Conservation (phyloP, 2,888 invertebrate species). For the Polyommatus icarus region DNA sequence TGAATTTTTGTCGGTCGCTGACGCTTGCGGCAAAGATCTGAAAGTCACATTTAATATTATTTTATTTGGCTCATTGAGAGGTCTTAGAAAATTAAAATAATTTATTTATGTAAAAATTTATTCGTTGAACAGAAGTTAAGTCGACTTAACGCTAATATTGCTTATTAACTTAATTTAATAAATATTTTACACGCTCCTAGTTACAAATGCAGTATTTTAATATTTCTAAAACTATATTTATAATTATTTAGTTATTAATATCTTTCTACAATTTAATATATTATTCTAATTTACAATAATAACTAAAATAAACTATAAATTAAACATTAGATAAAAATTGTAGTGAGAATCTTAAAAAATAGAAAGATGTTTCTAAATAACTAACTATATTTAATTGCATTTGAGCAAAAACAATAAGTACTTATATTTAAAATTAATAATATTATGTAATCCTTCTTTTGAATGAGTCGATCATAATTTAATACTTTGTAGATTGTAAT, state of each 20-base stretch:
- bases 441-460: background rate
- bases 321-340: background rate
- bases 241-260: background rate
- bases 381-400: background rate
- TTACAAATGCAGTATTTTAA: background rate
- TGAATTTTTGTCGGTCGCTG: too few species aligned
- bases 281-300: background rate
- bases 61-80: background rate
- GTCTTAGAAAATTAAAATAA: background rate
- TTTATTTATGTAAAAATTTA: background rate
- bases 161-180: background rate
- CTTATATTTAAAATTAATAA: too few species aligned
- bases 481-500: background rate
- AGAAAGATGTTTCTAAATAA: background rate
- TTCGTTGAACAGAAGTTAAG: background rate
- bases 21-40: too few species aligned
- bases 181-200: background rate
- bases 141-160: background rate
- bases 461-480: background rate
- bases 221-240: background rate
- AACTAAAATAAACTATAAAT: background rate
- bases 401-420: background rate
- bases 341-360: background rate
- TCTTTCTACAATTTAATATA: background rate
- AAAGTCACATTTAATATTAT: too few species aligned